Base-by-base conservation (phyloP, 2,888 invertebrate genomes). In the Leistus spinibarbis region DNA sequence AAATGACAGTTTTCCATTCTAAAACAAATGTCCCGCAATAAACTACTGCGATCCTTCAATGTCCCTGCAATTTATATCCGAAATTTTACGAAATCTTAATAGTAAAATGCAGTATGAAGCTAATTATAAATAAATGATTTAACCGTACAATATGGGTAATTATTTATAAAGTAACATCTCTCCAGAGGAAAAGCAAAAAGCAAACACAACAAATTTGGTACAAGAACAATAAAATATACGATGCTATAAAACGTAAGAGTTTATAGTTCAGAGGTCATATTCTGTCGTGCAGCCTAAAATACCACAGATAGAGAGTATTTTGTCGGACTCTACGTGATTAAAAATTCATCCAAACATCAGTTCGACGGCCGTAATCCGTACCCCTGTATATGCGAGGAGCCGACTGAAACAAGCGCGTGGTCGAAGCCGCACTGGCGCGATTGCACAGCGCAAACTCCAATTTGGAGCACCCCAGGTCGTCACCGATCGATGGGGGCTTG, bases 371-470 rank as follows among this genome's bases (percentile, higher is more conserved):
- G 66, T 66, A 66, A 66, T 53, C 66, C 40, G 66, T 53, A 66
- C 53, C 53, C 57, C 64, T 64, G 64, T 64, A 19, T 19, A 86
- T 83, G 83, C 81, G 82, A 79, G 79, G 79, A 82, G 74, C 84
- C 71, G 80, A 82, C 81, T 83, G 85, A 71, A 57, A 17, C 68
- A 54, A 27, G 62, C 54, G 40, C 24, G 54, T 10, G n/a, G 54
- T 27, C 64, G 22, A 54, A 23, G 56, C 20, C 60, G 77, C 83
- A 86, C 87, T 87, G 87, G 86, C 85, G 79, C 81, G 54, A 84
- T 82, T 87, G 87, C 87, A 87, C 87, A 87, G 77, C 69, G 76
- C 76, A 83, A 80, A 79, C 72, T 77, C 77, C 71, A 83, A 80
- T 79, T 71, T 77, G 77, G 78, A 10, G 64, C 76, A 74, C 75